Evolutionary conservation across 2,113 vertebrate species (phyloP), one percentile per base, ranked within the genome.

Genomic region (Maylandia zebra): DNA sequence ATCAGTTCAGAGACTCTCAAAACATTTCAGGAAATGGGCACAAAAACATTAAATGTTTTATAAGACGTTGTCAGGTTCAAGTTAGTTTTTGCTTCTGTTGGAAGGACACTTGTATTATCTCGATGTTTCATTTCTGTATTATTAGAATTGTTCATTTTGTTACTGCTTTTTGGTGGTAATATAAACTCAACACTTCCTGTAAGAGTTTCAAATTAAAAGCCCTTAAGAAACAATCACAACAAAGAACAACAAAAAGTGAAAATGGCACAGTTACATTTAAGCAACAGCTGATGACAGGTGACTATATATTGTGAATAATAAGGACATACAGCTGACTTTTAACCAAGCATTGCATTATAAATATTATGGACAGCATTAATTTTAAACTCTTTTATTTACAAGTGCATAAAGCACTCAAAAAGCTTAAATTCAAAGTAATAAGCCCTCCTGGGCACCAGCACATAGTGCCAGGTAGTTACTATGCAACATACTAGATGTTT

Each of bases 1-100:
- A 69, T 50, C 79, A 66, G 66, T 36, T 88, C 61, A 64, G 32
- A 88, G 66, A 5, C 32, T 50, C 61, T 66, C 53, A 8, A 41
- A 19, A 48, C n/a, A n/a, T 88, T 92, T 93, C 87, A 87, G 92
- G 93, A 90, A 79, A 83, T 83, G 80, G 82, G 84, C 82, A 83
- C 85, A 61, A 76, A 83, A 81, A 24, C 22, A 19, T 10, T 22
- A 69, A 41, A 48, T 36, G 3, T 14, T 85, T 85, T 6, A 64
- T 48, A 36, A 32, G 32, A 24, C 5, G 56, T 41, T 48, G 81
- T n/a, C 5, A 38, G 30, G 27, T 78, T 78, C 27, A 52, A 38
- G 64, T 69, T 66, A 38, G 34, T 66, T 32, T 76, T 50, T 78
- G 17, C 45, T 2, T 52, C 17, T 78, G 2, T 78, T 52, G 16